These are phyloP conservation scores for Polypterus bichir DNA, from an alignment of 2,113 vertebrate genomes.

Conservation along the genomic window DNA sequence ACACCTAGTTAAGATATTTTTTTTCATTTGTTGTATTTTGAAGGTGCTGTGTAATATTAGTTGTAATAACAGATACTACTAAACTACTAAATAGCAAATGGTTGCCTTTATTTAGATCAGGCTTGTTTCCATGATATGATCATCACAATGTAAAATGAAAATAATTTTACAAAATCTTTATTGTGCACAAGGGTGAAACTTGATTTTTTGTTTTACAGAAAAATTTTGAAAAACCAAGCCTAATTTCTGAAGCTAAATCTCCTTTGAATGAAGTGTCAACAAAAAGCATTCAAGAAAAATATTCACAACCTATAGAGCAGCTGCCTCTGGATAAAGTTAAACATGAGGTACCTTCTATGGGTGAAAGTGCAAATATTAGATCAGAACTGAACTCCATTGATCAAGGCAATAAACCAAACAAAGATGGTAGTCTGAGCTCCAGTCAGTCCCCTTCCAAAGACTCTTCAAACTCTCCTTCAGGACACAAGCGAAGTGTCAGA, in stretches of 20 bases:
- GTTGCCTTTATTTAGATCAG: too few species aligned
- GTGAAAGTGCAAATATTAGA: constrained; percentile 41
- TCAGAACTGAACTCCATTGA: constrained; percentile 53
- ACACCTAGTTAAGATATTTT: too few species aligned
- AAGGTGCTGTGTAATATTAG: too few species aligned
- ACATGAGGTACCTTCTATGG: constrained; percentile 38
- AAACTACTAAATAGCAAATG: too few species aligned
- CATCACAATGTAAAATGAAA: too few species aligned
- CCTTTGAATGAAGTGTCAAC: constrained; percentile 20
- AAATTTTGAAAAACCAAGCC: constrained; percentile 39
- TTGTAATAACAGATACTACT: too few species aligned
- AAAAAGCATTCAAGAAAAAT: constrained; percentile 51
- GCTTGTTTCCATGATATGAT: too few species aligned
- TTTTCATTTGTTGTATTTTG: too few species aligned
- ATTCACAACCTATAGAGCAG: constrained; percentile 33
- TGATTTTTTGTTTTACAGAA: constrained; percentile 38
- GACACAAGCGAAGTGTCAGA: constrained; percentile 51
- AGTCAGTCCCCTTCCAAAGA: constrained; percentile 48
- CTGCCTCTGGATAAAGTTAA: constrained; percentile 33
- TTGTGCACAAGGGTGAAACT: too few species aligned
- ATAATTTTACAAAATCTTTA: too few species aligned
- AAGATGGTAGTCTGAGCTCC: constrained; percentile 38
- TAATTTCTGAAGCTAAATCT: constrained; percentile 18
- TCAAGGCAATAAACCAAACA: constrained; percentile 46
- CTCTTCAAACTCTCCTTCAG: constrained; percentile 47